Conservation (phyloP, 2,797 vertebrate species). For the Tamandua tetradactyla region DNA sequence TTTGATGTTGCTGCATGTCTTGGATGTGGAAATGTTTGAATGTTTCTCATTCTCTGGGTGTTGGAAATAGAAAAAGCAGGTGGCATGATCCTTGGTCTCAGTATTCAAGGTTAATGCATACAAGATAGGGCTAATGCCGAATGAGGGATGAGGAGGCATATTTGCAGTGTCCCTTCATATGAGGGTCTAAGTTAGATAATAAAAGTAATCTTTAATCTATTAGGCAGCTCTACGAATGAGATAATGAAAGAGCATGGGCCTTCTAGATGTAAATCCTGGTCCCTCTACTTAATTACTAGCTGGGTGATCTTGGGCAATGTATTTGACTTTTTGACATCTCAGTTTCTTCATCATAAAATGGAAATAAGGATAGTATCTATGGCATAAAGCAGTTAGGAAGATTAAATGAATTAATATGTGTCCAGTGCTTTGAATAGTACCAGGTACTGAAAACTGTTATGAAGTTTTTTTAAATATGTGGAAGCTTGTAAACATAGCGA, state of each 20-base stretch:
- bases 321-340: background rate
- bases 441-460: background rate
- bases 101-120: background rate
- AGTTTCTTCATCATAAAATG: constrained; percentile 2
- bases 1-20: background rate
- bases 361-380: background rate
- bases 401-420: background rate
- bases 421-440: background rate
- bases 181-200: background rate
- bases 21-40: background rate
- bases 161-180: background rate
- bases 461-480: background rate
- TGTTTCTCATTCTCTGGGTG: background rate
- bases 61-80: background rate
- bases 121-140: background rate
- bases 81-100: background rate
- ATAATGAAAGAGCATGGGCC: background rate
- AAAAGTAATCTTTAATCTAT: background rate
- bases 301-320: background rate
- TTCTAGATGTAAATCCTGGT: background rate
- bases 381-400: background rate
- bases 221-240: background rate
- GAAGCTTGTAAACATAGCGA: background rate
- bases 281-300: background rate
- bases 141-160: background rate